Base-by-base conservation (phyloP, 2,797 vertebrate species). In the Hoplostethus mediterraneus region DNA sequence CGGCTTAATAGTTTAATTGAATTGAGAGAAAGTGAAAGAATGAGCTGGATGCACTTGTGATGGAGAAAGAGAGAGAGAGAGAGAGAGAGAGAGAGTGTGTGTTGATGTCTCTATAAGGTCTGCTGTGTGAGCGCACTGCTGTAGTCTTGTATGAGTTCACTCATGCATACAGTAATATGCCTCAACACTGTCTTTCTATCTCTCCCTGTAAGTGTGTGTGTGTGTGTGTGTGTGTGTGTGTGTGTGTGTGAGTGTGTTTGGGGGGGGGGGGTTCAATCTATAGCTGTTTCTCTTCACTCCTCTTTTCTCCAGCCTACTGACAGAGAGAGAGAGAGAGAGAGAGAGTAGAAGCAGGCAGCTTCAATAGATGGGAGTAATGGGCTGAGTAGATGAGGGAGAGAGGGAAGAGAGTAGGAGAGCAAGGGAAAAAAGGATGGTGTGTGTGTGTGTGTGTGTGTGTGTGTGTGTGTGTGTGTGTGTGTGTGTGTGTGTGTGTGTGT, bases 161-260 rank as follows among this genome's bases (percentile, higher is more conserved):
- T 84, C 85, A 89, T 88, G 90, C 91, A 80, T 88, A 82, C 80
- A 69, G 65, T 85, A 79, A 89, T 84, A 79, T 14, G 67, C 71
- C 54, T 67, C 76, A 59, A 12, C 14, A 63, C 17, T 25, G 21
- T 21, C 21, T 21, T 21, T 21, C 11, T 54, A n/a, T 38, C 69
- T 25, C 51, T 68, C 28, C 67, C 12, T 72, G 21, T 44, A 59
- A 42, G 70, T 9, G 16, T 65, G 56, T 75, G 62, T 38, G 53
- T 56, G 55, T 71, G 68, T 71, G 61, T 55, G 55, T 71, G 68
- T 71, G 61, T 55, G 70, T 9, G 16, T 65, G 56, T 75, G 62
- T 38, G 53, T 56, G 55, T 71, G 68, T 71, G 61, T 55, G 28
- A 14, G 21, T 73, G 31, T 63, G 60, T 54, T 33, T 57, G 38